Base-by-base conservation (phyloP, 2,113 vertebrate genomes). In the Talpa occidentalis region DNA sequence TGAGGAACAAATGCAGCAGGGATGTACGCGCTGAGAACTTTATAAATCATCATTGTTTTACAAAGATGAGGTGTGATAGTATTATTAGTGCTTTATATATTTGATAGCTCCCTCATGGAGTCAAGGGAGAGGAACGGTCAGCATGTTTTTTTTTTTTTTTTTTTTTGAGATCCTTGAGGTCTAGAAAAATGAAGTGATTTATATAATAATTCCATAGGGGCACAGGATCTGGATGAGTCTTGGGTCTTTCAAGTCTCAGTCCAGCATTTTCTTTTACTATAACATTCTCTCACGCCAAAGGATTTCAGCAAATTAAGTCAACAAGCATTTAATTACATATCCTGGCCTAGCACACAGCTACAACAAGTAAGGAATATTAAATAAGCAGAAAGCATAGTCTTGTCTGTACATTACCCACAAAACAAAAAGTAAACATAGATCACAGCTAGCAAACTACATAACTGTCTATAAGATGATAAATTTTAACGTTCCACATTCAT, bases 341-440 rank as follows among this genome's bases (percentile, higher is more conserved):
- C n/a, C 74, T 92, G 47, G 47, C 32, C 37, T 19, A 66, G 47
- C 37, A 40, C 9, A 16, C 0, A 1, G 44, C 42, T 44, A 82
- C 64, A 67, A 56, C 40, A 56, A 62, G 22, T 15, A 32, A 95
- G 35, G 42, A 87, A 84, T 72, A 66, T 70, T 92, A 89, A 92
- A 32, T 59, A 73, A 92, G 35, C 10, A 76, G 59, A 76, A 88
- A 44, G 49, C 12, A 56, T 35, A 40, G 3, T 73, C 60, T 86
- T 83, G 32, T 67, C 32, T 49, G 37, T 19, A 32, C 5, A 47
- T 66, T 72, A 32, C 47, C 28, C 62, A 42, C 69, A 84, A 85
- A 84, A 49, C 59, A 83, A 93, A 94, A 74, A 40, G 17, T 60
- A 77, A 93, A 49, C 49, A 28, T 14, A 5, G n/a, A 5, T 15